Evolutionary conservation across 2,888 invertebrate species (phyloP).

Genomic region (Petrophora chlorosata): DNA sequence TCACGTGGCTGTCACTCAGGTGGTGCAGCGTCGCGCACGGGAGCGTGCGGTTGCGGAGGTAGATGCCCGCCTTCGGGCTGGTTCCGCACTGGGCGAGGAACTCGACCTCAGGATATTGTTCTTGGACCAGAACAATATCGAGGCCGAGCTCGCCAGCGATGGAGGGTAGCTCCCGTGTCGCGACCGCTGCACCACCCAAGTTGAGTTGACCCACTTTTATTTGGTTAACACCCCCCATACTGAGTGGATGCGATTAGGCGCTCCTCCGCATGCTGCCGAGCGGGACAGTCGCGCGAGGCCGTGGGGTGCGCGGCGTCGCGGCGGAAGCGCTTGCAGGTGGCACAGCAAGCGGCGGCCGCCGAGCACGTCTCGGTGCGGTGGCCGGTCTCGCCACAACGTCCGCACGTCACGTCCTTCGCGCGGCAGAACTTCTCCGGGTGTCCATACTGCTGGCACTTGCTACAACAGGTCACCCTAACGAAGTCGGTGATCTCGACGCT

Average conservation of each 20-base stretch:
- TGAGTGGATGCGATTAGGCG: neutral
- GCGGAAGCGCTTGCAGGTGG: slow-evolving; percentile 36
- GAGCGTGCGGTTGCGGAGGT: slow-evolving; percentile 3
- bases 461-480: neutral
- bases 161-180: neutral
- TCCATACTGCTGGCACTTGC: slow-evolving; percentile 1
- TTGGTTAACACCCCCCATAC: neutral
- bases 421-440: neutral
- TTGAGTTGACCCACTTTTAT: neutral
- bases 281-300: neutral
- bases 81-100: slow-evolving; percentile 5
- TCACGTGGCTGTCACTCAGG: slow-evolving; percentile 21
- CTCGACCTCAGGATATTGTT: slow-evolving; percentile 18
- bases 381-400: slow-evolving; percentile 33
- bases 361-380: slow-evolving; percentile 27
- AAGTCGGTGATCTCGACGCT: neutral
- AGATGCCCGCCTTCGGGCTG: slow-evolving; percentile 30
- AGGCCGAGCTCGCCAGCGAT: slow-evolving; percentile 15
- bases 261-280: neutral
- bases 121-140: slow-evolving; percentile 38
- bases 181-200: neutral
- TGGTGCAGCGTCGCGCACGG: slow-evolving; percentile 27
- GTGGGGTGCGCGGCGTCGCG: neutral
- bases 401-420: slow-evolving; percentile 21
- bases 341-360: slow-evolving; percentile 9